Evolutionary conservation across 2,888 invertebrate species (phyloP).

Genomic region (Acleris literana): DNA sequence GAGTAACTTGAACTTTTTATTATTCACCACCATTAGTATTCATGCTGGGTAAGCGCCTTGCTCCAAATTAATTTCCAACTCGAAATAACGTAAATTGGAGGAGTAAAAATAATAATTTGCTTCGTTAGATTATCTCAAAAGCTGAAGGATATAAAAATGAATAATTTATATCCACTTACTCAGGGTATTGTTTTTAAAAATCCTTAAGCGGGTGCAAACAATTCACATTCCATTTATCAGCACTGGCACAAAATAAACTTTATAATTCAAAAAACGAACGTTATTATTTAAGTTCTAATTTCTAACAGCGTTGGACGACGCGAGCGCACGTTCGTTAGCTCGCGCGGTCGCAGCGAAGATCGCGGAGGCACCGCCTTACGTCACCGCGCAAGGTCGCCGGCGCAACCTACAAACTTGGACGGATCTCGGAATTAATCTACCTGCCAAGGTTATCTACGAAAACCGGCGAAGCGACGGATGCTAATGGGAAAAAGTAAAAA

Average conservation of each 20-base stretch:
- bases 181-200: neutral
- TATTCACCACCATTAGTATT: conserved; percentile 21
- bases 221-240: neutral
- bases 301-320: conserved; percentile 49
- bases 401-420: conserved; percentile 49
- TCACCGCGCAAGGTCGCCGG: conserved; percentile 61
- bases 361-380: conserved; percentile 65
- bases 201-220: conserved; percentile 4
- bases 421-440: conserved; percentile 62
- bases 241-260: conserved; percentile 27
- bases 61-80: conserved; percentile 20
- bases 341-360: conserved; percentile 59
- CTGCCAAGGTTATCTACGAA: conserved; percentile 55
- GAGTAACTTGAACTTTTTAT: conserved; percentile 19
- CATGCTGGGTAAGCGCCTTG: conserved; percentile 12
- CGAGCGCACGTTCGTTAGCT: conserved; percentile 61
- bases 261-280: conserved; percentile 1
- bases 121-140: conserved; percentile 12
- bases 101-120: conserved; percentile 18
- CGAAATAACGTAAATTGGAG: conserved; percentile 17
- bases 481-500: neutral
- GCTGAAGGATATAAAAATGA: conserved; percentile 5
- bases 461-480: conserved; percentile 36
- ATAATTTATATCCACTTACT: conserved; percentile 17
- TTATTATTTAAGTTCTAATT: conserved; percentile 42